Base-by-base conservation (phyloP, 2,113 vertebrate genomes). In the Labeo rohita region DNA sequence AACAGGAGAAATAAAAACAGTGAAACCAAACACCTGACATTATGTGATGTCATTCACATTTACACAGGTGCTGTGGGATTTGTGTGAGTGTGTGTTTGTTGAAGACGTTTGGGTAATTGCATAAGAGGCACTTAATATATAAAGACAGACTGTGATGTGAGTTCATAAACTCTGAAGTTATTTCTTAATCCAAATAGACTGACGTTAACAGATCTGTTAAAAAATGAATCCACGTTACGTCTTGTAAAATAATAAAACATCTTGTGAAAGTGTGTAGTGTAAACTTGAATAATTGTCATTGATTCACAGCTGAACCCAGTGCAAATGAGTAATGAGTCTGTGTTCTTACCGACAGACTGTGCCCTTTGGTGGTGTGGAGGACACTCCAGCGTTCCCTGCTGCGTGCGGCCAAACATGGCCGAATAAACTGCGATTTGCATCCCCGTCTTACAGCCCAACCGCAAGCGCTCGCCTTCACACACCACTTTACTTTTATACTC, bases 401-500 rank as follows among this genome's bases (percentile, higher is more conserved):
- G 96, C 11, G 96, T 96, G 70, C 95, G 95, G 59, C 97, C 97
- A 80, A 97, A 98, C 93, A 95, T 52, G 84, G 96, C 95, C 0
- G 97, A 97, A 91, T 96, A 97, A 89, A 98, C 91, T 2, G 95
- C 96, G 61, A 98, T 97, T 92, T 96, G 96, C 95, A 95, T 97
- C 34, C 95, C 96, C 56, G 94, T 93, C 91, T 96, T 97, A 89
- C 97, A 98, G 94, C 92, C 96, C 82, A 98, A 92, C 92, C 93
- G 95, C 94, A 98, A 92, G 87, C 94, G 95, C 91, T 98, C 96
- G 18, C 96, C 97, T 93, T 97, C 97, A 85, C 97, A 97, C 84
- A 95, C 96, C 88, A 96, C 96, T 92, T 97, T 97, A 87, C 95
- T 97, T 92, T 97, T 97, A 87, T 96, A 97, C 91, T 97, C 97